Base-by-base conservation (phyloP, 1,140 invertebrate species). In the Stratiolaelaps scimitus region DNA sequence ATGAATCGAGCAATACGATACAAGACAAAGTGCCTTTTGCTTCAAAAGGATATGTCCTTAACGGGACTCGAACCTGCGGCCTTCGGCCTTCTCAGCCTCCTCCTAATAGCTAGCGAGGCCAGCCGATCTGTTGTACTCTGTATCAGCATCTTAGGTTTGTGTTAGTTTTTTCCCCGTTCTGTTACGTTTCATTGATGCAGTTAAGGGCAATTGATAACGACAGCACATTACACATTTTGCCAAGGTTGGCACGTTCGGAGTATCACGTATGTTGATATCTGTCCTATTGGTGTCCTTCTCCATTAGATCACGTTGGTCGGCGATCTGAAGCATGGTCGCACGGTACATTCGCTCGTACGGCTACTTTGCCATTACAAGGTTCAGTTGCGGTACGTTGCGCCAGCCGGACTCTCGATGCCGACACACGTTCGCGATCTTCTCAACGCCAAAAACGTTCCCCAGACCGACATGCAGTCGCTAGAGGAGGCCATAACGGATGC, bases 311-410 rank as follows among this genome's bases (percentile, higher is more conserved):
- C 82, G 13, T 75, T 84, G 74, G 81, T 97, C 56, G 96, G 96
- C 7, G 96, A 99, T 77, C 78, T 99, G 68, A 96, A 95, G 74
- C 88, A 99, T 77, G 94, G 95, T 5, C 82, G 96, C 48, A 99
- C 96, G 1, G 95, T 98, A 0, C 96, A 99, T 78, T 99, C 95
- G 0, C 77, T 99, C 48, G 93, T 93, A 6, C 83, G 80, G 77
- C 79, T 94, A 44, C 74, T 97, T 46, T 93, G 89, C 0, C 77
- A 93, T 5, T 95, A 95, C 73, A 87, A 92, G 75, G 88, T 93
- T 0, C 83, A 87, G 67, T 74, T 94, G 29, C 80, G 85, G 46
- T 98, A 98, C 75, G 92, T 98, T 1, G 88, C 86, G 68, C 91
- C 93, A 1, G 73, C 80, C 0, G 82, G 81, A 30, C 81, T 99